Evolutionary conservation across 2,888 invertebrate genomes (phyloP), one percentile per base, ranked within the genome.

Genomic region (Cryptus viduatorius): DNA sequence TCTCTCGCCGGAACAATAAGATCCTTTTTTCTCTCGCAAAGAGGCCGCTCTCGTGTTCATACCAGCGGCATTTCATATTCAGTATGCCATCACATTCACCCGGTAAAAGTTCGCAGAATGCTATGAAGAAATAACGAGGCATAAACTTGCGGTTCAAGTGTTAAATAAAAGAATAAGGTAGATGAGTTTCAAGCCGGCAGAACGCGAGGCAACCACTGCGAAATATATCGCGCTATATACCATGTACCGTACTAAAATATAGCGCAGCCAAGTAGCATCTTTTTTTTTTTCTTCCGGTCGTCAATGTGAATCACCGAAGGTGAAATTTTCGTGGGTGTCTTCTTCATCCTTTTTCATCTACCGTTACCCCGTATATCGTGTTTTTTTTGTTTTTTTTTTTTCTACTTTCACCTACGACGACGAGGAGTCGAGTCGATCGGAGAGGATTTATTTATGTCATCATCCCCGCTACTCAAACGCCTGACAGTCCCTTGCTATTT

Each of bases 381-480:
- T 59, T 7, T 29, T 53, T 24, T 50, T 50, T 69, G 31, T n/a
- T 31, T 37, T 37, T 0, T 24, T 19, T 8, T 24, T 3, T 56
- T 56, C 16, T 56, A 19, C 19, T 16, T 8, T 16, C 56, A 24
- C 16, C 16, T 16, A 16, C 24, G 24, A 4, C 19, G n/a, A n/a
- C 19, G 42, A 8, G 12, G 42, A 8, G 46, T 48, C n/a, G n/a
- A 14, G 31, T 48, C 10, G 50, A 65, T 78, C 65, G 77, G 29
- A 65, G 67, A 50, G 48, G 72, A 72, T 82, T 82, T 65, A 82
- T 78, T 67, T 56, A 59, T 71, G 31, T 72, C 53, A 53, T 72
- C 56, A 56, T 71, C 50, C 1, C 3, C 48, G 29, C 1, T 29
- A 50, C 56, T 53, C n/a, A 48, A 53, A 1, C 42, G 37, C 5